phyloP scores from a whole-genome alignment of 1,140 invertebrate species.

The Harpegnathos saltator region DNA sequence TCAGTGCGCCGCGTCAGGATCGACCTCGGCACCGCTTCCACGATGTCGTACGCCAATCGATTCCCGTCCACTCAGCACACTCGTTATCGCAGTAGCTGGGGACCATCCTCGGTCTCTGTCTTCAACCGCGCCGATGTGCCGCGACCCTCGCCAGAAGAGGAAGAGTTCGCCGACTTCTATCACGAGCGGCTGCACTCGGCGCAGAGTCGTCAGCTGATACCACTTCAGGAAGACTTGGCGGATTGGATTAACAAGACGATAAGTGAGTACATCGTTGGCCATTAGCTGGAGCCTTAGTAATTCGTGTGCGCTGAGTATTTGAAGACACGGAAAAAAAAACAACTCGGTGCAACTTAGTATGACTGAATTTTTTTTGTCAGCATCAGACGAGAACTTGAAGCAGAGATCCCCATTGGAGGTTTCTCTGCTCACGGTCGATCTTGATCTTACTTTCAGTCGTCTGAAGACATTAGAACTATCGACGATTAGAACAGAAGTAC shows the following conservation, averaged over 20 bases:
- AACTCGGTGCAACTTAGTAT: too few species aligned
- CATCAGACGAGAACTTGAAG: too few species aligned
- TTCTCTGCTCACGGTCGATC: too few species aligned
- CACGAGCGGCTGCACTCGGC: slow-evolving; percentile 91
- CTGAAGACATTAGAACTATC: too few species aligned
- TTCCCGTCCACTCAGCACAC: slow-evolving; percentile 87
- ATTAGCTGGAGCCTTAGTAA: background rate
- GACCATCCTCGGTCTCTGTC: slow-evolving; percentile 87
- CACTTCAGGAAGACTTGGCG: slow-evolving; percentile 93
- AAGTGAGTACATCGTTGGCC: slow-evolving; percentile 87
- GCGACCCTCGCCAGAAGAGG: slow-evolving; percentile 88
- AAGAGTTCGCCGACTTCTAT: slow-evolving; percentile 91
- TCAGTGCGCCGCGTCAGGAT: slow-evolving; percentile 47
- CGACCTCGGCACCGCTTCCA: slow-evolving; percentile 41
- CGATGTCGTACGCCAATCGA: slow-evolving; percentile 88
- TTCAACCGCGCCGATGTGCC: slow-evolving; percentile 87
- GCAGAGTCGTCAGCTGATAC: slow-evolving; percentile 92
- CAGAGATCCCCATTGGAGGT: too few species aligned
- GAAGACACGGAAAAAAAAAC: too few species aligned
- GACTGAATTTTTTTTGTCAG: too few species aligned
- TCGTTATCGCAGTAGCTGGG: slow-evolving; percentile 89
- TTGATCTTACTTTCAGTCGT: too few species aligned
- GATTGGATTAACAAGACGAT: slow-evolving; percentile 95
- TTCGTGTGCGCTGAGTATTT: too few species aligned
- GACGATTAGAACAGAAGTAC: too few species aligned